phyloP scores from a whole-genome alignment of 2,797 vertebrate species.

The Hemitrygon akajei region DNA sequence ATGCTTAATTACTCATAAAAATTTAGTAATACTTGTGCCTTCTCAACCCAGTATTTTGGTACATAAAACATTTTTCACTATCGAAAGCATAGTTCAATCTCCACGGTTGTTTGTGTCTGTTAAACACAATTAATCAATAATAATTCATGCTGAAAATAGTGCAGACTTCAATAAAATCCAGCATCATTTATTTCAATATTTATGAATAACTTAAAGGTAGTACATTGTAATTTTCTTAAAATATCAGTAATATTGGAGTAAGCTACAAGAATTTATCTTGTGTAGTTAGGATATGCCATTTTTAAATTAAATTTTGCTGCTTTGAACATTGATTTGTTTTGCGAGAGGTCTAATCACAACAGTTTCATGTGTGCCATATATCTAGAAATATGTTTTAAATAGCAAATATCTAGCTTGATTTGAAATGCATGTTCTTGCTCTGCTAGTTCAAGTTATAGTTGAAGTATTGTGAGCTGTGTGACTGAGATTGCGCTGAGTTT shows the following conservation, averaged over 20 bases:
- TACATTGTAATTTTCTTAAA: not conserved
- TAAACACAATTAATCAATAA: not conserved
- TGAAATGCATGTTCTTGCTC: not conserved
- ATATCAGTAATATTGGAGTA: not conserved
- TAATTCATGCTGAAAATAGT: constrained; percentile 4
- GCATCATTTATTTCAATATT: not conserved
- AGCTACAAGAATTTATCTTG: not conserved
- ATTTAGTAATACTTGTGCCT: not conserved
- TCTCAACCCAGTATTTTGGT: not conserved
- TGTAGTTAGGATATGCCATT: not conserved
- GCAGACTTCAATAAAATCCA: not conserved
- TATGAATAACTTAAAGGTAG: not conserved
- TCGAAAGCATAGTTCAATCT: not conserved
- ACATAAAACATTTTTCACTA: not conserved
- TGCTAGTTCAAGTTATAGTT: not conserved
- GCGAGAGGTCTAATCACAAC: not conserved
- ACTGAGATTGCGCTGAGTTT: not conserved
- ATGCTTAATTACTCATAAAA: not conserved
- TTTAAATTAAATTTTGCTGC: not conserved
- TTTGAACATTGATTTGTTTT: not conserved
- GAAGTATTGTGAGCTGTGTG: not conserved
- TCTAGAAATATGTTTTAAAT: not conserved
- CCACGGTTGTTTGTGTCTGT: not conserved
- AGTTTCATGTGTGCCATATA: not conserved
- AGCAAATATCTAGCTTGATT: not conserved